Evolutionary conservation across 2,888 invertebrate species (phyloP), one percentile per base, ranked within the genome.

Genomic region (Agapetus fuscipes): DNA sequence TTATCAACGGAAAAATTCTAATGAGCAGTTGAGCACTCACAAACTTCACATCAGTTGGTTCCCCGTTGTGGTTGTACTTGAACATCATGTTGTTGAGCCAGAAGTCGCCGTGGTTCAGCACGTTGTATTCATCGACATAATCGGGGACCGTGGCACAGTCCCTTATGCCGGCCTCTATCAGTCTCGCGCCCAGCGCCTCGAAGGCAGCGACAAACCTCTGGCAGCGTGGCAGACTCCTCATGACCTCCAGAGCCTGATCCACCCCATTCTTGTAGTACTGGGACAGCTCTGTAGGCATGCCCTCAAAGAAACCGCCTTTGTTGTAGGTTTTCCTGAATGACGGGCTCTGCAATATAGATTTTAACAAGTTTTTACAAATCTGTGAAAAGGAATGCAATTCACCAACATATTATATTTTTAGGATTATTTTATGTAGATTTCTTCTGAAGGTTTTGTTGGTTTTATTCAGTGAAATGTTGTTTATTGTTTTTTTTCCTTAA

Each of bases 61-160:
- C 50, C 12, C 58, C 57, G 38, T 56, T 50, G 11, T 56, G 48
- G 41, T 60, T 50, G 44, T 71, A 64, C 48, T 63, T 62, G 44
- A 71, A 71, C 49, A 72, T 59, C 50, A 72, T 61, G 48, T 72
- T 72, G 45, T 71, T 71, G 0, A 64, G 56, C 71, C 71, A 72
- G 3, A 71, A 52, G 52, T 72, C 72, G 2, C 71, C 71, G 41
- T 72, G 72, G 48, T 69, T 69, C 9, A 72, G 55, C 10, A 71
- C 71, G 34, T 62, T 60, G 30, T 70, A 59, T 2, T 38, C 46
- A 40, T 59, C 51, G 1, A 34, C 28, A 5, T 45, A 40, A 15
- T 37, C 37, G 5, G 45, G 45, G 11, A 48, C 34, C 14, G 14
- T 33, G 16, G 17, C 31, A 4, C 27, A 3, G 14, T 37, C 3